Evolutionary conservation across 2,888 invertebrate species (phyloP), one percentile per base, ranked within the genome.

Genomic region (Papilio demoleus): DNA sequence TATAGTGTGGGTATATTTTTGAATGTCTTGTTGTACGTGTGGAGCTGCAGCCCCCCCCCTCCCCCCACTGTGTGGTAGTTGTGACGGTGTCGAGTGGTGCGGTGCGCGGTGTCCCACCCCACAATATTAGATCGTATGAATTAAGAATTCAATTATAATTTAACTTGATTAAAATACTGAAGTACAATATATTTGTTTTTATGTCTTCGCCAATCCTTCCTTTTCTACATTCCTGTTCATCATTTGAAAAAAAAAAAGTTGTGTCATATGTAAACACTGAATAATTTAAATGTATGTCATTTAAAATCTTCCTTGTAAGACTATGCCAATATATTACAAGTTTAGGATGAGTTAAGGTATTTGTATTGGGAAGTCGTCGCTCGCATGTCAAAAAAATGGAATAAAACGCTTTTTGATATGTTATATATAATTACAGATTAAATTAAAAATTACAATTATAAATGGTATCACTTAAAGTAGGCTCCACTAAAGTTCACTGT

Each of bases 151-250:
- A 9, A 31, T 56, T 56, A 56, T 56, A 31, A 31, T 56, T 56
- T 31, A 31, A 31, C 53, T 53, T 31, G 8, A 56, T 31, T 53
- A 56, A 31, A 31, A 31, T 31, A 56, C n/a, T 17, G 31, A n/a
- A 56, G 53, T 56, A 56, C 31, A 56, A 31, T 31, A n/a, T 9
- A 4, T n/a, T 56, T 56, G 53, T 56, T 56, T 56, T 56, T 17
- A 9, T 38, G n/a, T n/a, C n/a, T n/a, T n/a, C n/a, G n/a, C n/a
- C n/a, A n/a, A n/a, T n/a, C n/a, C n/a, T n/a, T 42, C 17, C 40
- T 40, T 40, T n/a, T n/a, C 5, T 42, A 4, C 40, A n/a, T 40
- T 40, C 40, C 40, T n/a, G 14, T 40, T 40, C 40, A 4, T 1
- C 40, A n/a, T n/a, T n/a, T n/a, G n/a, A n/a, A n/a, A n/a, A n/a